phyloP scores from a whole-genome alignment of 2,113 vertebrate species.

The Sminthopsis crassicaudata region DNA sequence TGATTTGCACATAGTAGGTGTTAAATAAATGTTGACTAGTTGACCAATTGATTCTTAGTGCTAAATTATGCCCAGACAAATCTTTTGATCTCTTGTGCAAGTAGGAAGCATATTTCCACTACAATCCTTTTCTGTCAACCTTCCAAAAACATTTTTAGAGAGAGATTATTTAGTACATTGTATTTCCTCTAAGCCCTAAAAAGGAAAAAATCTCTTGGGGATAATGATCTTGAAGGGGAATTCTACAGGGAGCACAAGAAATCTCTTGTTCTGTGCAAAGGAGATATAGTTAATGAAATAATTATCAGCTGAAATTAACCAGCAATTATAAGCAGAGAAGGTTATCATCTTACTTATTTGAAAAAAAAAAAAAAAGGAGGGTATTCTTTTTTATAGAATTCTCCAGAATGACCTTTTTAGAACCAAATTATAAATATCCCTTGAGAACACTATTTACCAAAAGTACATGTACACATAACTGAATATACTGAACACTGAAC shows the following conservation, averaged over 20 bases:
- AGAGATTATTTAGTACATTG: constrained; percentile 1
- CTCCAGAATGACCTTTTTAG: constrained; percentile 34
- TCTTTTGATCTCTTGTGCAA: background rate
- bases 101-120: background rate
- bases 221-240: constrained; percentile 33
- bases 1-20: background rate
- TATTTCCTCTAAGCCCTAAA: constrained; percentile 35
- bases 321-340: constrained; percentile 20
- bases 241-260: constrained; percentile 30
- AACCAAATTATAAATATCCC: background rate
- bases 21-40: background rate
- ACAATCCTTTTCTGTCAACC: constrained; percentile 9
- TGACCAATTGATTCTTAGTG: background rate
- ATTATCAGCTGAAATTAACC: constrained; percentile 42
- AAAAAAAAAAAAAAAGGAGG: background rate
- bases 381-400: background rate
- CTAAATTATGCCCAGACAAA: background rate
- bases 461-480: background rate
- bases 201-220: constrained; percentile 10
- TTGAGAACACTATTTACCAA: background rate
- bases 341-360: constrained; percentile 7
- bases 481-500: background rate
- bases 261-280: constrained; percentile 7
- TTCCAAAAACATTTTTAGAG: constrained; percentile 37
- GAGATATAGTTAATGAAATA: constrained; percentile 36